Evolutionary conservation across 2,797 vertebrate genomes (phyloP).

Genomic region (Gymnodraco acuticeps): DNA sequence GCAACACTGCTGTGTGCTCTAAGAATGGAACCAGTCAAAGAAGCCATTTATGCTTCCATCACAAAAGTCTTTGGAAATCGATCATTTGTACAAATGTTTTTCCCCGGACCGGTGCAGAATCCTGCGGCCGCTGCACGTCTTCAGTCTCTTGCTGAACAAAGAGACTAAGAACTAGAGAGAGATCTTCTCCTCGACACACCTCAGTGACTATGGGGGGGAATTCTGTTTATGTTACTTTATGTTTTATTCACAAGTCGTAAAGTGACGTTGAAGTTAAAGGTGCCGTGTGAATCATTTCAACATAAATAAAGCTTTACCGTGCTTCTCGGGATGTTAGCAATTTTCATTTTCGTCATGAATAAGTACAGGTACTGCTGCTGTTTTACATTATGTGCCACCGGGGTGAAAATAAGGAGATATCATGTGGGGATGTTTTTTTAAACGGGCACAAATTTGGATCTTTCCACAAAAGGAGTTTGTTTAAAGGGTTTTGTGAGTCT

Average conservation of each 20-base stretch:
- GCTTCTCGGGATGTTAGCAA: conserved; percentile 3
- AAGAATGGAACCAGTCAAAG: conserved; percentile 31
- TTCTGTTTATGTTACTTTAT: conserved; percentile 14
- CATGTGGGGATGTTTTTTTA: neutral
- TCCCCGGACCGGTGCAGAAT: neutral
- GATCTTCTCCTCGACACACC: conserved; percentile 14
- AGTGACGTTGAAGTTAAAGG: conserved; percentile 15
- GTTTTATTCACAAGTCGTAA: neutral
- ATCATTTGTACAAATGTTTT: conserved; percentile 14
- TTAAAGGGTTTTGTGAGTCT: conserved; percentile 83
- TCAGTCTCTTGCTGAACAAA: conserved; percentile 14
- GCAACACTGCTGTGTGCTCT: conserved; percentile 51
- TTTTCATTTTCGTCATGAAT: neutral
- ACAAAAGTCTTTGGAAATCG: conserved; percentile 53
- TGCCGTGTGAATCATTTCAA: conserved; percentile 44
- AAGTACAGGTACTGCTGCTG: neutral
- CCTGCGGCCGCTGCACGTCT: conserved; percentile 18
- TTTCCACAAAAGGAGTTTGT: conserved; percentile 2
- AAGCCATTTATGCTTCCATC: conserved; percentile 22
- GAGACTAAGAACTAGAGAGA: neutral
- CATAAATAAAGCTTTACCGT: conserved; percentile 4
- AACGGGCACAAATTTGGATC: neutral
- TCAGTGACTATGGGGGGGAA: neutral
- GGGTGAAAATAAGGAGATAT: conserved; percentile 6
- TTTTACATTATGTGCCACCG: conserved; percentile 54